These are phyloP conservation scores for Charina bottae DNA, from an alignment of 2,113 vertebrate species.

Conservation along the genomic window DNA sequence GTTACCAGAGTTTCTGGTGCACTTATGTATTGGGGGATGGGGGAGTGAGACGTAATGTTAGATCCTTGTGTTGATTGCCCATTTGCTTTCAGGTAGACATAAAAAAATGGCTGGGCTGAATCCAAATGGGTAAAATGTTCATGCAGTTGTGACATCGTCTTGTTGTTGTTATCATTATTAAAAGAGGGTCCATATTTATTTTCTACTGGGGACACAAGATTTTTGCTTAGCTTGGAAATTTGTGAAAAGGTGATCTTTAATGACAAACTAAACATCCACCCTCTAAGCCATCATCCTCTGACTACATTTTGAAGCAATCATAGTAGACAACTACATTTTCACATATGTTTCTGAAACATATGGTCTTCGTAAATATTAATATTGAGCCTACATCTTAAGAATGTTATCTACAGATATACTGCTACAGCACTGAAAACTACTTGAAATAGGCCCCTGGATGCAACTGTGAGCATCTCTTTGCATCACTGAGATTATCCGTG, in stretches of 20 bases:
- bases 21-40: neutral
- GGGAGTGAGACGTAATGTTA: neutral
- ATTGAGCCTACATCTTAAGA: neutral
- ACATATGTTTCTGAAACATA: neutral
- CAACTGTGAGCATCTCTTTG: neutral
- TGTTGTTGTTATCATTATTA: neutral
- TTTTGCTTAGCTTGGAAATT: neutral
- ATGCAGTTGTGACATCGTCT: neutral
- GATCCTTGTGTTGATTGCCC: neutral
- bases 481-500: neutral
- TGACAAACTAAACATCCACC: neutral
- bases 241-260: neutral
- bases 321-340: neutral
- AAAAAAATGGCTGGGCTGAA: neutral
- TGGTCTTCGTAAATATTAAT: neutral
- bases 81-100: neutral
- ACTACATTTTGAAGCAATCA: neutral
- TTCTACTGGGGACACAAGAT: neutral
- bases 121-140: neutral
- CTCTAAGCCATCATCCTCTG: neutral
- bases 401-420: neutral
- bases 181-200: neutral
- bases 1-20: neutral
- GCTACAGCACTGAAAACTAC: neutral
- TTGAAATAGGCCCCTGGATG: neutral